Evolutionary conservation across 2,113 vertebrate species (phyloP).

Genomic region (Atlantisia rogersi): DNA sequence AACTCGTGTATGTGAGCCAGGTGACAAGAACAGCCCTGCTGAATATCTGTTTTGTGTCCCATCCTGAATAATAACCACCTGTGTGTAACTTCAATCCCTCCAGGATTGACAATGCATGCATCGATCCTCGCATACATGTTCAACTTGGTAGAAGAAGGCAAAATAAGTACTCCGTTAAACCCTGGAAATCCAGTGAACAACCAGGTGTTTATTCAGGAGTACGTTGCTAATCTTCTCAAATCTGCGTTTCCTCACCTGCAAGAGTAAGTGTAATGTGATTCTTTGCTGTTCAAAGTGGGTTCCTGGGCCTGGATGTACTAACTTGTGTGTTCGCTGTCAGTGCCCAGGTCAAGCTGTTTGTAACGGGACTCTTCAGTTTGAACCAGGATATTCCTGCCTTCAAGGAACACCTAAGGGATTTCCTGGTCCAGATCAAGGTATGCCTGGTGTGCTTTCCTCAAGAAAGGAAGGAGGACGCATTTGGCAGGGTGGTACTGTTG

Average conservation of each 20-base stretch:
- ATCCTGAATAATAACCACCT: neutral
- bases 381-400: constrained; percentile 99
- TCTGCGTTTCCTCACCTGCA: constrained; percentile 98
- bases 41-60: rapidly evolving
- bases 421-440: constrained; percentile 99
- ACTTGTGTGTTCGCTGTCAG: constrained; percentile 72
- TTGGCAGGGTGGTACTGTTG: neutral
- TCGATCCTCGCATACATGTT: constrained; percentile 99
- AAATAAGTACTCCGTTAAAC: constrained; percentile 90
- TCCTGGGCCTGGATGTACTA: neutral
- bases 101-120: constrained; percentile 98
- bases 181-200: constrained; percentile 89
- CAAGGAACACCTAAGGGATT: constrained; percentile 98
- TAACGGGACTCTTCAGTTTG: constrained; percentile 98
- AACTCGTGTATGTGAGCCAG: rapidly evolving
- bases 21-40: neutral
- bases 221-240: constrained; percentile 97
- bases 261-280: constrained; percentile 82
- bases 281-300: neutral
- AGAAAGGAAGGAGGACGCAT: rapidly evolving
- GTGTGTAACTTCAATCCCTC: neutral
- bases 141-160: constrained; percentile 98
- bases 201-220: constrained; percentile 97
- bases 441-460: neutral
- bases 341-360: constrained; percentile 99